Evolutionary conservation across 2,888 invertebrate species (phyloP), one percentile per base, ranked within the genome.

Genomic region (Eupeodes luniger): DNA sequence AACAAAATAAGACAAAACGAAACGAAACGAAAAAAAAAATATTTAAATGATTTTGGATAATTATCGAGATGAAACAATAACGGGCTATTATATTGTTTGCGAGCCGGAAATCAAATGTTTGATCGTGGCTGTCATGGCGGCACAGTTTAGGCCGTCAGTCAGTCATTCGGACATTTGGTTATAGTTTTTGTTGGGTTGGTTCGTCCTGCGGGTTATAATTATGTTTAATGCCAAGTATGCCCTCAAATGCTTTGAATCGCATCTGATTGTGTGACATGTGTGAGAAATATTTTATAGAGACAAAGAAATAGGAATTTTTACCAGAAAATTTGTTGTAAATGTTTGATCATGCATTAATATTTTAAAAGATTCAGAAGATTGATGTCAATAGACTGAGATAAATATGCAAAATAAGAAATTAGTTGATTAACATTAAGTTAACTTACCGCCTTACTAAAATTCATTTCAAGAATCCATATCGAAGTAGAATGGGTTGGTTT

Each of bases 1-100:
- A 55, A 36, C 62, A 36, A 70, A 66, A 69, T 19, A 19, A 19
- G 19, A 64, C 72, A 51, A 74, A 72, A 19, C 16, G 75, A 47
- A 72, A 19, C 16, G 75, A 47, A 64, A 53, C 51, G 62, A 36
- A 70, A 66, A 69, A 64, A 77, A 51, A 74, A 72, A 83, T 74
- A 88, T 88, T 85, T 88, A 85, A 88, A 88, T 88, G 75, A 88
- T 88, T 88, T 88, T 85, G 88, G 88, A 88, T 88, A 88, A 88
- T 88, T 88, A 88, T 88, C 88, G 85, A 88, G 88, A 88, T 88
- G 88, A 84, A 88, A 88, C 88, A 88, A 88, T 88, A 88, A 88
- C 88, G 88, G 88, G 81, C 88, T 88, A 88, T 88, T 88, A 88
- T 85, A 88, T 88, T 85, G 88, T 88, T 88, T 88, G 88, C 81